A percentile compares a stretch with the other conserved stretches of the same genome.
Conservation (phyloP, 2,113 vertebrate species). For the Sinocyclocheilus rhinocerous region DNA sequence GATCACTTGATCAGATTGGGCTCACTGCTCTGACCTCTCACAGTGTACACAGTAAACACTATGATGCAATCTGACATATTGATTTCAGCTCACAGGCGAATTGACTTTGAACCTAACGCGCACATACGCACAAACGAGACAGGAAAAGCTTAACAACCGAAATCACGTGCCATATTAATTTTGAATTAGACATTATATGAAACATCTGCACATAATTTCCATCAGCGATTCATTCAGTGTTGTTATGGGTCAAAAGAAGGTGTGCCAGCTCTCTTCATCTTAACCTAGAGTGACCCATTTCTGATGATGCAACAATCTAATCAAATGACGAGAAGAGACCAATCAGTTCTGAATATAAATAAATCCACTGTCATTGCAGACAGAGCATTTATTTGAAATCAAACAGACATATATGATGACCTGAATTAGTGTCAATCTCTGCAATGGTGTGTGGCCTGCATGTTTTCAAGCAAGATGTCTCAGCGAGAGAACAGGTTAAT, state of each 20-base stretch:
- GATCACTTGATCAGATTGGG: slow-evolving; percentile 42
- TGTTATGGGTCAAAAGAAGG: slow-evolving; percentile 30
- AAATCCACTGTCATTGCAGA: not conserved
- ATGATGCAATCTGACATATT: slow-evolving; percentile 55
- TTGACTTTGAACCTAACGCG: slow-evolving; percentile 39
- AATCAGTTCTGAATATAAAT: slow-evolving; percentile 31
- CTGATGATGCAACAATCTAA: slow-evolving; percentile 14
- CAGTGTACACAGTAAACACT: slow-evolving; percentile 39
- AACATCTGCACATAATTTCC: slow-evolving; percentile 14
- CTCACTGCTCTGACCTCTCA: slow-evolving; percentile 55
- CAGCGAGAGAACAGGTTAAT: slow-evolving; percentile 58
- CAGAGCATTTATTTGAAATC: slow-evolving; percentile 18
- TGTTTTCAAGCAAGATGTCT: slow-evolving; percentile 55
- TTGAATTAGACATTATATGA: not conserved
- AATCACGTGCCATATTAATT: not conserved
- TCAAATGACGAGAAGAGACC: not conserved
- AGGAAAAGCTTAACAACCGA: not conserved
- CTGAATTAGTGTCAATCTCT: not conserved
- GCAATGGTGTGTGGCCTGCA: not conserved
- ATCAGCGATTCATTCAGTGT: not conserved
- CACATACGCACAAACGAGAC: not conserved
- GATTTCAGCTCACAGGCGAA: slow-evolving; percentile 51
- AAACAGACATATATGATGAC: slow-evolving; percentile 56
- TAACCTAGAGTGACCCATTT: not conserved
- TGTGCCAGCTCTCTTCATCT: slow-evolving; percentile 37